These are phyloP conservation scores for Drosophila yooni DNA, from an alignment of 2,888 invertebrate species.

Conservation along the genomic window DNA sequence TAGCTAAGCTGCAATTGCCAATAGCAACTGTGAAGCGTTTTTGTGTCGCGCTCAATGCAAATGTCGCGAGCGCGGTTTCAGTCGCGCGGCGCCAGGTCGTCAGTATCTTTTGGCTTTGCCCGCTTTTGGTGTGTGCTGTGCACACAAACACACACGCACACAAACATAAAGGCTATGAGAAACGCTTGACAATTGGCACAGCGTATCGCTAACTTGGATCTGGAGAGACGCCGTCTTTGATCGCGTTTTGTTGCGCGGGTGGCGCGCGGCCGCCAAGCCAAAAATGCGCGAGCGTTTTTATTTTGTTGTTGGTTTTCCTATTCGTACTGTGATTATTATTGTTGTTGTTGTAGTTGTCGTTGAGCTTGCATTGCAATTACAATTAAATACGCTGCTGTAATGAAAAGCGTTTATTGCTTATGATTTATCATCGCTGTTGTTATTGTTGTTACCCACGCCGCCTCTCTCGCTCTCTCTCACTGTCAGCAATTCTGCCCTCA, in stretches of 20 bases:
- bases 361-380: slow-evolving; percentile 51
- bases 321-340: slow-evolving; percentile 25
- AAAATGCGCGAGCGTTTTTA: slow-evolving; percentile 36
- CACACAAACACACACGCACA: slow-evolving; percentile 6
- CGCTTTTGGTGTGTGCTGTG: slow-evolving; percentile 45
- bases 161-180: not conserved
- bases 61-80: slow-evolving; percentile 50
- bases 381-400: slow-evolving; percentile 50
- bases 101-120: slow-evolving; percentile 33
- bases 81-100: slow-evolving; percentile 42
- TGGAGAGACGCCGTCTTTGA: slow-evolving; percentile 71
- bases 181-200: not conserved
- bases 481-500: not conserved
- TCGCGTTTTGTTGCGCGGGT: slow-evolving; percentile 72
- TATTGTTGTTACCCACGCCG: slow-evolving; percentile 47
- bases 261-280: slow-evolving; percentile 50
- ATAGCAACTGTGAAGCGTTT: slow-evolving; percentile 24
- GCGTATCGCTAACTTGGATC: slow-evolving; percentile 59
- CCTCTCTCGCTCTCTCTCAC: not conserved
- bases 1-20: slow-evolving; percentile 14
- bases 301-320: not conserved
- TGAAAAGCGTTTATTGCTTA: slow-evolving; percentile 66
- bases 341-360: slow-evolving; percentile 17
- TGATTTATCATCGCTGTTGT: slow-evolving; percentile 66
- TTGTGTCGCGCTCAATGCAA: slow-evolving; percentile 52